Evolutionary conservation across 1,140 invertebrate species (phyloP), one percentile per base, ranked within the genome.

Genomic region (Anoplolepis gracilipes): DNA sequence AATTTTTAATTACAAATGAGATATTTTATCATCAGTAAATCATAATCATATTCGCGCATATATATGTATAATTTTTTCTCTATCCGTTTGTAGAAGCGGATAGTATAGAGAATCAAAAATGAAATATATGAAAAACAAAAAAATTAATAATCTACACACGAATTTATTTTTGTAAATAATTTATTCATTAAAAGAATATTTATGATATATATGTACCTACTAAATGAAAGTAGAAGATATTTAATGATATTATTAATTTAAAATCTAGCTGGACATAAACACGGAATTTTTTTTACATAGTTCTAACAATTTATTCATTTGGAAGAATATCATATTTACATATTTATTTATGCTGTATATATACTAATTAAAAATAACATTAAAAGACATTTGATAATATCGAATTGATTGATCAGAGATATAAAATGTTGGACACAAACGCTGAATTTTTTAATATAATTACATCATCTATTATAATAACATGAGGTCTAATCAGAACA

Each of bases 401-500:
- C 2, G 13, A 2, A 70, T 70, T 59, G 39, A 76, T 61, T 13
- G 8, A 75, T 36, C 6, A 7, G 36, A 36, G 8, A 42, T 61
- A 5, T 16, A 19, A 22, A 39, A 61, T 39, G 10, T 8, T 76
- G 39, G 4, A 6, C 1, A n/a, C 1, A 62, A 76, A 62, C n/a
- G 0, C 19, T 62, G 11, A 25, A 46, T 42, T 73, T 30, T 69
- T 72, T 82, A 13, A 28, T 16, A 11, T 39, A 67, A 79, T 39
- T 79, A 39, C 22, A 55, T 67, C 28, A 19, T 67, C 61, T 33
- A 36, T 67, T 53, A 33, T n/a, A 25, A 22, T 19, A 59, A 61
- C 19, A 22, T 57, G 36, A n/a, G n/a, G 7, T 72, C 53, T 73
- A 42, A 82, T 82, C 67, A 57, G 36, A 59, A 72, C 25, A 72